These are phyloP conservation scores for Phymanthus crucifer DNA, from an alignment of 92 coral and sea anemone genomes.

Conservation along the genomic window DNA sequence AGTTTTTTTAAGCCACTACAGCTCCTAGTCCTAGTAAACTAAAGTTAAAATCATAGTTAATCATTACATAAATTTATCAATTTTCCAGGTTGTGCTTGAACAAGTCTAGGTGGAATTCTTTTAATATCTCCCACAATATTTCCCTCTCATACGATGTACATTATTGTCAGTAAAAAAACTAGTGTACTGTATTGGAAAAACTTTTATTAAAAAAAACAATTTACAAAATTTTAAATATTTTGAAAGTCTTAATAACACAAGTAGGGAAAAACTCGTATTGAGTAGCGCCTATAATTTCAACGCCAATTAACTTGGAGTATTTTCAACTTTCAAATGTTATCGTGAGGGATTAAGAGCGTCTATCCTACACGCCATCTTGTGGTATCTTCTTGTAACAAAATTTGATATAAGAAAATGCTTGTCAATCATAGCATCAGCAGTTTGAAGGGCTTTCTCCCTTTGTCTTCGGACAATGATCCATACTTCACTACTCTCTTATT, in stretches of 20 bases:
- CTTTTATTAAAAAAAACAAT: not conserved
- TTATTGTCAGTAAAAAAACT: not conserved
- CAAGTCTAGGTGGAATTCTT: not conserved
- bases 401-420: constrained; percentile 5
- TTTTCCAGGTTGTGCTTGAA: not conserved
- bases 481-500: constrained; percentile 51
- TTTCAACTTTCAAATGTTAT: not conserved
- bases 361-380: not conserved
- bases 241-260: too few relatives aligned
- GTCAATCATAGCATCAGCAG: constrained; percentile 76
- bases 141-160: not conserved
- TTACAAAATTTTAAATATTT: not conserved
- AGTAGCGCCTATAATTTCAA: too few relatives aligned
- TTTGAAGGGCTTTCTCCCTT: constrained; percentile 52
- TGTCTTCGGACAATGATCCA: constrained; percentile 44
- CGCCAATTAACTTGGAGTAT: not conserved
- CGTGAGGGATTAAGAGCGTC: not conserved
- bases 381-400: not conserved
- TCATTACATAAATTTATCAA: not conserved
- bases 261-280: too few relatives aligned
- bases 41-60: not conserved
- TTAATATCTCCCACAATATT: constrained; percentile 8
- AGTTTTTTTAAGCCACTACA: not conserved
- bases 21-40: not conserved
- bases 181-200: not conserved